Evolutionary conservation across 2,888 invertebrate genomes (phyloP).

Genomic region (Bellardia bayeri): DNA sequence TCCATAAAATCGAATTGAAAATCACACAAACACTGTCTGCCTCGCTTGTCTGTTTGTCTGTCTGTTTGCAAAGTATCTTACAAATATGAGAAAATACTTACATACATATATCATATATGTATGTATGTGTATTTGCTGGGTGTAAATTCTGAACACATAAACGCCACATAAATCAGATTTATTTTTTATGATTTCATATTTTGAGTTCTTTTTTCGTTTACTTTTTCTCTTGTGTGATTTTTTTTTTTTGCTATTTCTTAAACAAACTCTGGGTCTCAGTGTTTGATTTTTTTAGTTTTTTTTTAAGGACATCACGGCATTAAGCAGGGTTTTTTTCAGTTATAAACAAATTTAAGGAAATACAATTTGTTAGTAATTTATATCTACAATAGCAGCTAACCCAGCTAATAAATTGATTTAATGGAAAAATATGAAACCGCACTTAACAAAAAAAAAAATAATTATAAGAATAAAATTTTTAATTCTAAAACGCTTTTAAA

Average conservation of each 20-base stretch:
- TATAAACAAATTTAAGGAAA: constrained; percentile 55
- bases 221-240: neutral
- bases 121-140: constrained; percentile 52
- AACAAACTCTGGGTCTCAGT: constrained; percentile 4
- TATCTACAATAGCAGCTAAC: constrained; percentile 7
- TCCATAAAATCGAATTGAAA: constrained; percentile 80
- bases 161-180: constrained; percentile 80
- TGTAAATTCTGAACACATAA: constrained; percentile 75
- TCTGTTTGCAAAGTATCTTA: constrained; percentile 49
- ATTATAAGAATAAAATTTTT: too few species aligned
- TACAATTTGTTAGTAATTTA: constrained; percentile 36
- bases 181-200: constrained; percentile 68
- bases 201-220: constrained; percentile 38
- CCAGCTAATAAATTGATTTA: constrained; percentile 17
- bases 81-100: constrained; percentile 62
- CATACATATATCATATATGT: neutral
- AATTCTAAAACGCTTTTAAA: too few species aligned
- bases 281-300: constrained; percentile 13
- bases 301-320: constrained; percentile 1
- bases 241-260: neutral
- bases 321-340: neutral
- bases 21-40: constrained; percentile 65
- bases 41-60: constrained; percentile 40
- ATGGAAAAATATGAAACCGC: neutral
- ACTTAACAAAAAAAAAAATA: too few species aligned